A percentile compares a stretch with the other conserved stretches of the same genome.
Evolutionary conservation across 2,888 invertebrate species (phyloP).

Genomic region (Diachrysia chrysitis): DNA sequence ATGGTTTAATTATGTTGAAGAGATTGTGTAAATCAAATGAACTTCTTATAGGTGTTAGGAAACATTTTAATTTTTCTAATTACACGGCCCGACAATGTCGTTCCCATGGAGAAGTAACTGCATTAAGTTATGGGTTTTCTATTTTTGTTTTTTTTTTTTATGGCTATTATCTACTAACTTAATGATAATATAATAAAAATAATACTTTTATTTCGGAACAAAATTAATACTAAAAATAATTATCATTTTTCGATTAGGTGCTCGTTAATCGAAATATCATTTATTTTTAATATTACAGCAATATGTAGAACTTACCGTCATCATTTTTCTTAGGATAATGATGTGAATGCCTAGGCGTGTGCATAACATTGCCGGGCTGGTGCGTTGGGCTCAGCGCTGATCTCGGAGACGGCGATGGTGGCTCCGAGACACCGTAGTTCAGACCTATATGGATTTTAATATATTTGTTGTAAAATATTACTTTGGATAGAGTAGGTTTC

Average conservation of each 20-base stretch:
- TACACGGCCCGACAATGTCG: neutral
- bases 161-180: neutral
- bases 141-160: no score
- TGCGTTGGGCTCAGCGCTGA: constrained; percentile 87
- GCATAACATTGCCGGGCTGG: constrained; percentile 82
- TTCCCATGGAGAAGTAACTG: neutral
- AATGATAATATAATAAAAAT: no score
- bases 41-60: neutral
- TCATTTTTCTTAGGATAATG: constrained; percentile 92
- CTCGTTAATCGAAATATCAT: no score
- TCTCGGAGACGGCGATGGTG: constrained; percentile 86
- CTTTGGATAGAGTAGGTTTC: no score
- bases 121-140: neutral
- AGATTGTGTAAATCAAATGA: neutral
- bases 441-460: constrained; percentile 69
- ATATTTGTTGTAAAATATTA: neutral
- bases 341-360: constrained; percentile 88
- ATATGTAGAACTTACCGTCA: constrained; percentile 86
- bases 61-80: neutral
- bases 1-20: neutral
- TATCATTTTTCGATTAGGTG: no score
- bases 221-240: no score
- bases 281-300: no score
- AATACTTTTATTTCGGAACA: no score
- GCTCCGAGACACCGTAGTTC: constrained; percentile 86